Conservation (phyloP, 2,797 vertebrate species). For the Momotus momota region DNA sequence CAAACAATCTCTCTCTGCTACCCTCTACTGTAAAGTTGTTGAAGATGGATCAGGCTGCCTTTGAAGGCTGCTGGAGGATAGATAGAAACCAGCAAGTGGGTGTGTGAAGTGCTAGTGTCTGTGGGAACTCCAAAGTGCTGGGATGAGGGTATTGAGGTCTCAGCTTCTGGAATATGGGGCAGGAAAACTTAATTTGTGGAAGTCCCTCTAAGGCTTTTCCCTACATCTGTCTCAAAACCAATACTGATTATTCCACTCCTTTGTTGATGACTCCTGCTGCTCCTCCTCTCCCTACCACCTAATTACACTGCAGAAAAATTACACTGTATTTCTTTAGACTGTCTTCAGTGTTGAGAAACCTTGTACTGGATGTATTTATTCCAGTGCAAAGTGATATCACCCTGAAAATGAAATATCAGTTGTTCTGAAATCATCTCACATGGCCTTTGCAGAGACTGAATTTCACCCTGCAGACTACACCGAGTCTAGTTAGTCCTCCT, state of each 20-base stretch:
- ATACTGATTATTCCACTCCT: background rate
- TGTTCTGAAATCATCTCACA: background rate
- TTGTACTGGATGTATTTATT: background rate
- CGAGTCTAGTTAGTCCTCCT: background rate
- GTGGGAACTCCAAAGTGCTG: background rate
- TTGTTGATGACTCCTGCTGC: background rate
- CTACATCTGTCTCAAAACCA: background rate
- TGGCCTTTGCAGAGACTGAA: background rate
- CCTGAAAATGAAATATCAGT: background rate
- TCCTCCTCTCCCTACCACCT: fast-evolving
- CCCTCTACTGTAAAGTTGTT: background rate
- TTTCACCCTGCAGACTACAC: background rate
- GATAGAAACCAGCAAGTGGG: background rate
- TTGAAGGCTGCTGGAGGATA: background rate
- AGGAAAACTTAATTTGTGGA: background rate
- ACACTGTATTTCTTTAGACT: background rate
- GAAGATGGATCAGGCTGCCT: background rate
- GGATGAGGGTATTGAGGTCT: background rate
- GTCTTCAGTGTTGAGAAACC: background rate
- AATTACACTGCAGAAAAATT: background rate
- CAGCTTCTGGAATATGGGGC: background rate
- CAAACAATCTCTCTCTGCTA: background rate
- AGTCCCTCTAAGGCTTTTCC: background rate
- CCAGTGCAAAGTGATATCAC: background rate
- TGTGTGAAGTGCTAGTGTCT: background rate